Conservation (phyloP, 1,140 invertebrate genomes). For the Plectrocnemia conspersa region DNA sequence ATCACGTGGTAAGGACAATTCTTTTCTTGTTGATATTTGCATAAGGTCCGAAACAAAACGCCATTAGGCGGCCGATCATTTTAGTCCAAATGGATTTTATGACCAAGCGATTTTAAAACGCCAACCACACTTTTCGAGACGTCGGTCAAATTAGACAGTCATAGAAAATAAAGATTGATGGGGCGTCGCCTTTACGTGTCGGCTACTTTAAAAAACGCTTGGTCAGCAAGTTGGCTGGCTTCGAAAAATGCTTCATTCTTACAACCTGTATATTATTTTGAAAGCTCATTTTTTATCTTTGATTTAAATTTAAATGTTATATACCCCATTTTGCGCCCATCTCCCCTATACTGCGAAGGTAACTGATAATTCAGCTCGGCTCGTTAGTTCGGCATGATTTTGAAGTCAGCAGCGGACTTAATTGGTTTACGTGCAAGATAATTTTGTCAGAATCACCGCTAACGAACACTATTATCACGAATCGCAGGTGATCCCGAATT, state of each 20-base stretch:
- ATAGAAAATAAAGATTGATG: constrained; percentile 33
- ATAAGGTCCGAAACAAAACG: too few species aligned
- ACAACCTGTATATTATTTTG: too few species aligned
- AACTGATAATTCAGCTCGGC: too few species aligned
- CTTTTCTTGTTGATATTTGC: too few species aligned
- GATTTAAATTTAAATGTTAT: not conserved
- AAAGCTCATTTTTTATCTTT: not conserved
- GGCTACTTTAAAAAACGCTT: constrained; percentile 24
- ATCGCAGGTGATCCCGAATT: constrained; percentile 18
- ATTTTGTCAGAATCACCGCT: constrained; percentile 12
- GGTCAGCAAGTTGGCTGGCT: too few species aligned
- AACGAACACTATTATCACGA: constrained; percentile 16
- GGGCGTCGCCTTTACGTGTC: not conserved
- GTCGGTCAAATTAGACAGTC: constrained; percentile 30
- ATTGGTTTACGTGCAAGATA: constrained; percentile 2
- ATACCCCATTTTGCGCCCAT: too few species aligned
- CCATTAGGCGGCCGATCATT: too few species aligned
- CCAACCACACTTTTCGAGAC: constrained; percentile 15
- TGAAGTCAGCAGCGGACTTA: too few species aligned
- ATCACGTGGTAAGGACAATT: too few species aligned
- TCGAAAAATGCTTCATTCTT: too few species aligned
- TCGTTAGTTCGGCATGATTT: too few species aligned
- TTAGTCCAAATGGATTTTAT: constrained; percentile 27
- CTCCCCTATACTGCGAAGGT: too few species aligned
- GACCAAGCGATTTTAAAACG: constrained; percentile 23